Percentiles rank a stretch among this genome's conserved stretches.
Conservation (phyloP, 2,797 vertebrate genomes). For the Tangara arthus region DNA sequence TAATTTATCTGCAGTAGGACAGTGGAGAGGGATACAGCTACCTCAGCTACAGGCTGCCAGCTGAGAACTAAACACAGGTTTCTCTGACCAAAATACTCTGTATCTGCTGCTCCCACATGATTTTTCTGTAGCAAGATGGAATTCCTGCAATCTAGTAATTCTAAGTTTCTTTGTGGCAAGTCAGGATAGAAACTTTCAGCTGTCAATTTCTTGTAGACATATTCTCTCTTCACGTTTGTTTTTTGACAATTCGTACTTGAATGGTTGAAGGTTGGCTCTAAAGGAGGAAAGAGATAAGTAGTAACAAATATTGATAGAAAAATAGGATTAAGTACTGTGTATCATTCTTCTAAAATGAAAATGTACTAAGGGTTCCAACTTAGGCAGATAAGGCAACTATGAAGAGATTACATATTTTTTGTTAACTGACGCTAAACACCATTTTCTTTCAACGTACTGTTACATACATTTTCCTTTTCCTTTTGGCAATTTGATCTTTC, state of each 20-base stretch:
- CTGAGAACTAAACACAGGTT: not conserved
- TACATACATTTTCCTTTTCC: not conserved
- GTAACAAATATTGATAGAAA: not conserved
- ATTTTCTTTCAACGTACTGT: not conserved
- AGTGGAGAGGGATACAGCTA: too few relatives aligned
- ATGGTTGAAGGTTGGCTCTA: not conserved
- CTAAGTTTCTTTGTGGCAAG: not conserved
- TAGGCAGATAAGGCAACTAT: not conserved
- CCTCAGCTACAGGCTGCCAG: not conserved
- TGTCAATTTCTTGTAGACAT: not conserved
- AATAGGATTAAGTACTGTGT: not conserved
- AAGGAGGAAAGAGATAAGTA: not conserved
- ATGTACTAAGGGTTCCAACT: not conserved
- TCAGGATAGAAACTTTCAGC: not conserved
- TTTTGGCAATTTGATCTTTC: not conserved
- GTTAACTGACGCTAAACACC: not conserved
- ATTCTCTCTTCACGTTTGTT: fast-evolving
- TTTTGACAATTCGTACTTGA: not conserved
- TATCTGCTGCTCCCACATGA: not conserved
- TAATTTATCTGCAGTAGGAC: too few relatives aligned
- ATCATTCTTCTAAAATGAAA: not conserved
- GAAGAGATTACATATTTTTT: not conserved
- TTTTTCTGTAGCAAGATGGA: not conserved
- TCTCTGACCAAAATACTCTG: not conserved
- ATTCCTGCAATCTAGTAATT: not conserved